Evolutionary conservation across 1,140 invertebrate species (phyloP).

Genomic region (Drosophila pectinifera): DNA sequence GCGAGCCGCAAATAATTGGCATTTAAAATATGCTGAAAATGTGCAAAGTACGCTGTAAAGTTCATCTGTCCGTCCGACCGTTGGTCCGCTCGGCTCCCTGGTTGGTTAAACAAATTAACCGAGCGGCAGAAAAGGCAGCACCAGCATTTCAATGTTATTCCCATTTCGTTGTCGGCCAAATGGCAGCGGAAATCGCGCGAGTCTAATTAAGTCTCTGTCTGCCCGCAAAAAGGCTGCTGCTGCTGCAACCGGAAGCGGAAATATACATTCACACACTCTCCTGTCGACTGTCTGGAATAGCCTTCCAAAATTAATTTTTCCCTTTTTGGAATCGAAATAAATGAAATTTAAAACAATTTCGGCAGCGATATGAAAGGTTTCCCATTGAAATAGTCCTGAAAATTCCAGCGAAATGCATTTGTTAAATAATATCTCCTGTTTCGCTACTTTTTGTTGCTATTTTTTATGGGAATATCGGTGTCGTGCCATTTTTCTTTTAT

Average conservation of each 20-base stretch:
- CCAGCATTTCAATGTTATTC: slow-evolving; percentile 34
- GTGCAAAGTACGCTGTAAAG: slow-evolving; percentile 54
- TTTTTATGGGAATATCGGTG: neutral
- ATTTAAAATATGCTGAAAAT: slow-evolving; percentile 82
- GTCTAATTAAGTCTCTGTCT: slow-evolving; percentile 45
- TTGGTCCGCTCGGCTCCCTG: neutral
- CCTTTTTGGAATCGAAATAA: slow-evolving; percentile 21
- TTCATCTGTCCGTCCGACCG: slow-evolving; percentile 3
- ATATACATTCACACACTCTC: neutral
- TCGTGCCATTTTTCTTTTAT: neutral
- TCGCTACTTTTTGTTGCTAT: neutral
- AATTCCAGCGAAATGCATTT: neutral
- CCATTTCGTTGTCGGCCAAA: slow-evolving; percentile 29
- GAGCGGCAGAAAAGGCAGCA: slow-evolving; percentile 51
- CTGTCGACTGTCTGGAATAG: slow-evolving; percentile 16
- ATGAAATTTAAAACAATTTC: slow-evolving; percentile 25
- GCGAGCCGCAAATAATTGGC: slow-evolving; percentile 72
- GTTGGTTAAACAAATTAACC: slow-evolving; percentile 73
- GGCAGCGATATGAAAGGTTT: neutral
- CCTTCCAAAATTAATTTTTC: slow-evolving; percentile 29
- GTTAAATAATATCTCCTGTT: neutral
- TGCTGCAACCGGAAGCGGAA: slow-evolving; percentile 38
- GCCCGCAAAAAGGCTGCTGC: slow-evolving; percentile 16
- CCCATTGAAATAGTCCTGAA: neutral
- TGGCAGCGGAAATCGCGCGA: slow-evolving; percentile 44